Percentiles rank a stretch among this genome's conserved stretches.
Conservation (phyloP, 1,140 invertebrate species). For the Pararge aegeria region DNA sequence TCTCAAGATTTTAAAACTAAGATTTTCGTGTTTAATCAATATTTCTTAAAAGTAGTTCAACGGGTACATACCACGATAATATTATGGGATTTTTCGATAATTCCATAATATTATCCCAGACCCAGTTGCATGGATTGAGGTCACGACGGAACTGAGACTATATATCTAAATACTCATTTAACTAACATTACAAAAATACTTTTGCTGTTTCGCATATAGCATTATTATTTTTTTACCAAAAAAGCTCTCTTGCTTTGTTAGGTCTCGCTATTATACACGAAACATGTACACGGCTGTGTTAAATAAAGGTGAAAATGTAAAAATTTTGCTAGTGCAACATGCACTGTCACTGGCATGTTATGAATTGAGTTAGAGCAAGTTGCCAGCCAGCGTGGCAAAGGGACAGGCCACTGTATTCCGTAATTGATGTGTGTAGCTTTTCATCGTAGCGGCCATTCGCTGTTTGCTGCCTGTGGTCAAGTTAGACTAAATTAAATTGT, state of each 20-base stretch:
- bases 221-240: neutral
- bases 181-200: too few relatives aligned
- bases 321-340: conserved; percentile 27
- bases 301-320: conserved; percentile 30
- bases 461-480: conserved; percentile 60
- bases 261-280: neutral
- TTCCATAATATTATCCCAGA: too few relatives aligned
- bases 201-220: neutral
- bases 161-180: too few relatives aligned
- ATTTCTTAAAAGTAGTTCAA: too few relatives aligned
- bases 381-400: conserved; percentile 40
- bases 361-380: conserved; percentile 69
- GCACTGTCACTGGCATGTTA: conserved; percentile 48
- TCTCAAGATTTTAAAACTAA: too few relatives aligned
- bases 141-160: too few relatives aligned
- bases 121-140: too few relatives aligned
- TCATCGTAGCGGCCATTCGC: conserved; percentile 50
- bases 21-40: too few relatives aligned
- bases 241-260: neutral
- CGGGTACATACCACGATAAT: too few relatives aligned
- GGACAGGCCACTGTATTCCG: conserved; percentile 35
- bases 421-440: conserved; percentile 75
- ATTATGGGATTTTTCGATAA: too few relatives aligned
- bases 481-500: conserved; percentile 75
- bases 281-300: conserved; percentile 6